These are phyloP conservation scores for Diglossa cyanea DNA, from an alignment of 2,797 vertebrate genomes.

Conservation along the genomic window DNA sequence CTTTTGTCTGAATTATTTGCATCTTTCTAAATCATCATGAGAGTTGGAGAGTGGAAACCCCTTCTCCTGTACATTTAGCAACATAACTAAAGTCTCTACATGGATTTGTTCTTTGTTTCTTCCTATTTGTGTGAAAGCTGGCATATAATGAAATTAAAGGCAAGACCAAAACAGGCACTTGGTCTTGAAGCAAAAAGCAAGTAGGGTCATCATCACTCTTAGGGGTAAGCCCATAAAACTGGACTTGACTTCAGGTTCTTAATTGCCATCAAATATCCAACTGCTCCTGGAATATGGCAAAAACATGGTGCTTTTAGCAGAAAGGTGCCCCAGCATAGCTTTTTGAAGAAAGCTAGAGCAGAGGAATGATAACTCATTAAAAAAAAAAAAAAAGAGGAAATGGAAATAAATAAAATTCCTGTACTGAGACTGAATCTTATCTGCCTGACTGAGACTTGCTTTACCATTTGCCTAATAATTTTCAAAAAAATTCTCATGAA, in stretches of 20 bases:
- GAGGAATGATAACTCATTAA: not conserved
- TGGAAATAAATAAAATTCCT: not conserved
- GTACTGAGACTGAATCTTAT: not conserved
- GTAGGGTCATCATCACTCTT: not conserved
- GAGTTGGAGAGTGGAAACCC: not conserved
- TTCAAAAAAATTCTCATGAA: not conserved
- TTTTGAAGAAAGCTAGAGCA: not conserved
- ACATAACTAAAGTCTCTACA: not conserved
- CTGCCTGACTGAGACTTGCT: not conserved
- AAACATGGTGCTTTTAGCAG: not conserved
- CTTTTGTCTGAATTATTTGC: not conserved
- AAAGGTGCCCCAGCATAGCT: not conserved
- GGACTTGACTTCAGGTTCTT: not conserved
- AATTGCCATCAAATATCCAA: not conserved
- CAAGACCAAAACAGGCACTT: not conserved
- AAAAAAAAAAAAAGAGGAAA: not conserved
- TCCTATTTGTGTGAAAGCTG: not conserved
- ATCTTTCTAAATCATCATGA: not conserved
- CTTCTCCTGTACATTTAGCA: not conserved
- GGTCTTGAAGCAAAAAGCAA: not conserved
- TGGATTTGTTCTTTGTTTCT: not conserved
- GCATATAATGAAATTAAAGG: not conserved
- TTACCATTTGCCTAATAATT: not conserved
- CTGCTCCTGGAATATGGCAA: not conserved
- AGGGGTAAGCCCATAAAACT: not conserved